Conservation (phyloP, 2,113 vertebrate genomes). For the Mirounga angustirostris region DNA sequence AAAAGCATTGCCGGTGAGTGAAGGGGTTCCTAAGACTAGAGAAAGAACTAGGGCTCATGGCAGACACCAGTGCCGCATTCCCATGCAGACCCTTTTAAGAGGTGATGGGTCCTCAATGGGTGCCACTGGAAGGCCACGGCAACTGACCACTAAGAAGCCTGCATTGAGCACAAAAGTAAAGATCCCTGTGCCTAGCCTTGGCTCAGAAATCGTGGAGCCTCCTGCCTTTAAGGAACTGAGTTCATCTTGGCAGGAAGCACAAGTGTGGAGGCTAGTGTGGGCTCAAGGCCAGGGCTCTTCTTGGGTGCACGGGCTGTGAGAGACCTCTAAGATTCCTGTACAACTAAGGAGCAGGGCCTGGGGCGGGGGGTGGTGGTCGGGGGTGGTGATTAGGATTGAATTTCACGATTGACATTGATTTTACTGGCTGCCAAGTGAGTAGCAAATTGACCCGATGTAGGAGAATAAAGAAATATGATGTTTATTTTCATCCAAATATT, state of each 20-base stretch:
- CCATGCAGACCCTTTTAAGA: background rate
- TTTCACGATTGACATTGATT: background rate
- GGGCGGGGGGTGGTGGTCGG: background rate
- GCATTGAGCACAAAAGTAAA: background rate
- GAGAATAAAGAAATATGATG: background rate
- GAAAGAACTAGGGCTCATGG: background rate
- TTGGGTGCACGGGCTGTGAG: background rate
- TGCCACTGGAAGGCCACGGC: background rate
- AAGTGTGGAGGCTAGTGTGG: background rate
- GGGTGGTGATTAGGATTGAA: background rate
- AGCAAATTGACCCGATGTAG: background rate
- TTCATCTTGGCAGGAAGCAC: background rate
- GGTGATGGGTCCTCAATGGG: background rate
- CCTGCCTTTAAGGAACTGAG: background rate
- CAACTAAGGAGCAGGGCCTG: background rate
- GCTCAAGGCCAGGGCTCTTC: background rate
- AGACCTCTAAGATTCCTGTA: background rate
- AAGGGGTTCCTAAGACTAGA: background rate
- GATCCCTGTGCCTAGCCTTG: background rate
- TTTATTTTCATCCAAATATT: background rate
- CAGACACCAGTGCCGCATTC: background rate
- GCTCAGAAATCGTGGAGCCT: background rate
- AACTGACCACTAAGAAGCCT: background rate
- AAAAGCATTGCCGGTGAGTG: background rate
- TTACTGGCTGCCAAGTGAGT: background rate